Evolutionary conservation across 2,888 invertebrate species (phyloP).

Genomic region (Drosophila algonquin): DNA sequence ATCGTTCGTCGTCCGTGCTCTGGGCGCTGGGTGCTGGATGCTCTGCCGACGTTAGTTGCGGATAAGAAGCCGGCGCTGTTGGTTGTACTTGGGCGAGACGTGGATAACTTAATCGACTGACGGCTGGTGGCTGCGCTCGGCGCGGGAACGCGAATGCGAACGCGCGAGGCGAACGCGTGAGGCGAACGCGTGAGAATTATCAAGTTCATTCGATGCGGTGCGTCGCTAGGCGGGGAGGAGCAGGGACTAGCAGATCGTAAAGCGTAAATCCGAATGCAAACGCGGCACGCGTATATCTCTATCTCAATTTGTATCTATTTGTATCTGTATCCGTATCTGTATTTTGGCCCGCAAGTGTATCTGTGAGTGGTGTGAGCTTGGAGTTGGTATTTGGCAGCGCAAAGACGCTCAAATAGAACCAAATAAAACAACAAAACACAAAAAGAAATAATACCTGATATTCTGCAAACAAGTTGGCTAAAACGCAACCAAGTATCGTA

Average conservation of each 20-base stretch:
- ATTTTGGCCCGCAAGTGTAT: conserved; percentile 23
- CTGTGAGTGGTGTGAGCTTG: conserved; percentile 1
- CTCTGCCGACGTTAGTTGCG: conserved; percentile 35
- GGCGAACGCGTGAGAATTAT: conserved; percentile 37
- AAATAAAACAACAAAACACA: neutral
- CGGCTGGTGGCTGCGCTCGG: neutral
- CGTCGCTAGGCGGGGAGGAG: conserved; percentile 14
- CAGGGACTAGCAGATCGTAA: conserved; percentile 12
- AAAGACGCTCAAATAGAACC: conserved; percentile 16
- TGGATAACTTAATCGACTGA: neutral
- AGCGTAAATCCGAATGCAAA: conserved; percentile 30
- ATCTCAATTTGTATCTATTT: neutral
- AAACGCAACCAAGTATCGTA: neutral
- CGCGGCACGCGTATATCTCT: conserved; percentile 14
- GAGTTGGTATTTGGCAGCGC: neutral
- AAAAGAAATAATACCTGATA: conserved; percentile 11
- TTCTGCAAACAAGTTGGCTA: conserved; percentile 8
- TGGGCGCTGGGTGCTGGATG: conserved; percentile 19
- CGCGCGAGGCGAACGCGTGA: conserved; percentile 22
- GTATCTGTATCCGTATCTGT: neutral
- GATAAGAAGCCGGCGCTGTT: conserved; percentile 50
- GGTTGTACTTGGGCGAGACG: conserved; percentile 10
- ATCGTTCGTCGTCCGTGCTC: conserved; percentile 44
- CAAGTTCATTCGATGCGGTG: conserved; percentile 27
- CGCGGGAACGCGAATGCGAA: neutral